phyloP scores from a whole-genome alignment of 2,113 vertebrate species.

The Aepyceros melampus region DNA sequence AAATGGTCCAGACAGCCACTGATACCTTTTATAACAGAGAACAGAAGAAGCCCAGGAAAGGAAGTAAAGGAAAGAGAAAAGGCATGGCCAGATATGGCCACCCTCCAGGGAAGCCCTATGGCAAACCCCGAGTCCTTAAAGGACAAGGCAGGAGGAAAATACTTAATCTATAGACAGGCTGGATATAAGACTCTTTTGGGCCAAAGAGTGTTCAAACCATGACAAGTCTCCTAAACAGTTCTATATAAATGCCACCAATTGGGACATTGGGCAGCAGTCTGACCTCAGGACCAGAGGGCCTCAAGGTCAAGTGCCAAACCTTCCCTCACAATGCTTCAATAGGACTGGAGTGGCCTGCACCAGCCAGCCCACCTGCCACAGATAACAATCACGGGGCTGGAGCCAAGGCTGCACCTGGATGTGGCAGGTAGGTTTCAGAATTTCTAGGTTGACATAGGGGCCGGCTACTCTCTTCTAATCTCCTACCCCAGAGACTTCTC shows the following conservation, averaged over 20 bases:
- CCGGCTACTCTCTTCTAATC: background rate
- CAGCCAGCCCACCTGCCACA: background rate
- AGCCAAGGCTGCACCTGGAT: background rate
- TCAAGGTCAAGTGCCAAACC: background rate
- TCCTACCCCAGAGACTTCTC: background rate
- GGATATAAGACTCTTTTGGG: background rate
- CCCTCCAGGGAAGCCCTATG: background rate
- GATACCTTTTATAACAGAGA: background rate
- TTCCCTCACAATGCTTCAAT: background rate
- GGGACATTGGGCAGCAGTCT: background rate
- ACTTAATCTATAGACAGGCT: background rate
- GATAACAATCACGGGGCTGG: background rate
- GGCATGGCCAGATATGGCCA: background rate
- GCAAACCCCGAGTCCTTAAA: background rate
- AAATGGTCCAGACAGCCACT: background rate
- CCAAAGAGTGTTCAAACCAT: background rate
- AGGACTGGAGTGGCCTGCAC: accelerated
- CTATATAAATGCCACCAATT: background rate
- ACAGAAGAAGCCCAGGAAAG: background rate
- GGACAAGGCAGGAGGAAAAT: background rate
- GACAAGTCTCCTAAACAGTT: background rate
- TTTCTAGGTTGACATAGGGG: background rate
- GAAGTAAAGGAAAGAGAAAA: background rate
- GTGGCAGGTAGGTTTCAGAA: background rate
- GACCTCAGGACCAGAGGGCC: background rate